Evolutionary conservation across 1,140 invertebrate genomes (phyloP), one percentile per base, ranked within the genome.

Genomic region (Plectrocnemia conspersa): DNA sequence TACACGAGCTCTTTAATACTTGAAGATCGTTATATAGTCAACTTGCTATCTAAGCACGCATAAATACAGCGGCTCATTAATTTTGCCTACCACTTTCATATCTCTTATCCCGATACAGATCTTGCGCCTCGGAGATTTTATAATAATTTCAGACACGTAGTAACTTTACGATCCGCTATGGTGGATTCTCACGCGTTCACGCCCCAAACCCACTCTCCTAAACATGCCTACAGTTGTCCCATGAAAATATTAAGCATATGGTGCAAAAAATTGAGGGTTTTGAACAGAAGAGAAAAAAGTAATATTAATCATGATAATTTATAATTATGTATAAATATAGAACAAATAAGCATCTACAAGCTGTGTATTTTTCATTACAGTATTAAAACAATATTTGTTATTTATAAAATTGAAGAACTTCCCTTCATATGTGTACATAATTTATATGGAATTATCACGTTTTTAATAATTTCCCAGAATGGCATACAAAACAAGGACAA

Each of bases 181-280:
- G 24, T 32, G 45, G 45, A 47, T 56, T 61, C 59, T 57, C 59
- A 61, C 59, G 59, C 19, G 18, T 36, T 41, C 47, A 58, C 48
- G 48, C 44, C 36, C 27, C 29, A 32, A 15, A 32, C 49, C n/a
- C n/a, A n/a, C n/a, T n/a, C n/a, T n/a, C n/a, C n/a, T n/a, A n/a
- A n/a, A n/a, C n/a, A n/a, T n/a, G n/a, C n/a, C n/a, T n/a, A n/a
- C n/a, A n/a, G n/a, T n/a, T n/a, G n/a, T n/a, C n/a, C n/a, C n/a
- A n/a, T n/a, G n/a, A n/a, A n/a, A n/a, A n/a, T n/a, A n/a, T n/a
- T n/a, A n/a, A n/a, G n/a, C n/a, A n/a, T n/a, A n/a, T n/a, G n/a
- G n/a, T n/a, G n/a, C n/a, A n/a, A n/a, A n/a, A n/a, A n/a, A n/a
- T n/a, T n/a, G n/a, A n/a, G n/a, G n/a, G n/a, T n/a, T n/a, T n/a